Conservation (phyloP, 2,797 vertebrate genomes). For the Gallinago nigripennis region DNA sequence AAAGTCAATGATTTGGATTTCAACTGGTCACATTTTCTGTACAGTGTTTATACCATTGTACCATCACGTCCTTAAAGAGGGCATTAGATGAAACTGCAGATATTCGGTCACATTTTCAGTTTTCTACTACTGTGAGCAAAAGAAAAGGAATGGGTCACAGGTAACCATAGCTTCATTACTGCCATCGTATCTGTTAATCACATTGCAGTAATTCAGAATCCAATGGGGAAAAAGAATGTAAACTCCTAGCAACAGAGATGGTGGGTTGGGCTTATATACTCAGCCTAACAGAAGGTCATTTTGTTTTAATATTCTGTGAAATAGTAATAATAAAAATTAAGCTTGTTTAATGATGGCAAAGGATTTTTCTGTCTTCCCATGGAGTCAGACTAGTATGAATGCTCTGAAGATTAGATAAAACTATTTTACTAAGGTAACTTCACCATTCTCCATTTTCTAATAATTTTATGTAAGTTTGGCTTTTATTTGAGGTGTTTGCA, state of each 20-base stretch:
- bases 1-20: not conserved
- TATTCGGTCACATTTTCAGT: not conserved
- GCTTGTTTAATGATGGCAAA: not conserved
- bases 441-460: not conserved
- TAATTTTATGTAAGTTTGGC: not conserved
- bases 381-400: not conserved
- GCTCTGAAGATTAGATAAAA: not conserved
- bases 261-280: not conserved
- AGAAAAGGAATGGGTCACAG: not conserved
- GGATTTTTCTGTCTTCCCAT: not conserved
- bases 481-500: not conserved
- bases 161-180: not conserved
- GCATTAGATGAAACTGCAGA: not conserved
- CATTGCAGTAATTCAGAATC: not conserved
- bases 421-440: not conserved
- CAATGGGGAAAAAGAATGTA: not conserved
- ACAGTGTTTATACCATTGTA: fast-evolving
- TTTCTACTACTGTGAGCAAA: not conserved
- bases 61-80: fast-evolving
- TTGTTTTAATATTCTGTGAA: not conserved
- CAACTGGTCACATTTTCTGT: not conserved
- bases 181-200: not conserved
- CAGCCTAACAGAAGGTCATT: not conserved
- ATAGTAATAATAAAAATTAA: not conserved
- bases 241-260: not conserved